Conservation (phyloP, 53 echinoderm and acorn worm species). For the Echinarachnius parma region DNA sequence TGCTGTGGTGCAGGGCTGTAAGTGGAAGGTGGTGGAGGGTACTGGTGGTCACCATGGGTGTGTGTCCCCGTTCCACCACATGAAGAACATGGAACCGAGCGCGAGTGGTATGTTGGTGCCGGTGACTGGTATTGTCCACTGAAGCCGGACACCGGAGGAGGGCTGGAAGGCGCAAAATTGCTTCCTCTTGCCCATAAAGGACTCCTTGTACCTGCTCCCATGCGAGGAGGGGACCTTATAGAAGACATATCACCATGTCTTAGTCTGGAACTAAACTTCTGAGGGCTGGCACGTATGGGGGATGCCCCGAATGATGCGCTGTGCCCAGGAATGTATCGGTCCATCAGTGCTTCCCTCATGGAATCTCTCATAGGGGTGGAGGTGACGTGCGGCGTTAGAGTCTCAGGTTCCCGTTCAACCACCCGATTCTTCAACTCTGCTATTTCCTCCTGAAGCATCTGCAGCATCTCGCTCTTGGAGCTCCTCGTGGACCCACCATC, state of each 20-base stretch:
- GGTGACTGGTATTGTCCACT: not conserved
- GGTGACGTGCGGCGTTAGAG: not conserved
- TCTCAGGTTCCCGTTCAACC: conserved; percentile 15
- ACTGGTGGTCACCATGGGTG: conserved; percentile 54
- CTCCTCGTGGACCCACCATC: conserved; percentile 42
- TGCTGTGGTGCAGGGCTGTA: conserved; percentile 3
- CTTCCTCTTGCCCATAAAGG: not conserved
- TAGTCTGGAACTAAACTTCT: not conserved
- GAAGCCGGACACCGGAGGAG: not conserved
- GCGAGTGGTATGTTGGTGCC: conserved; percentile 3
- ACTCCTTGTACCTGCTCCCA: not conserved
- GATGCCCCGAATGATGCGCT: conserved; percentile 16
- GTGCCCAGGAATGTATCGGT: conserved; percentile 52
- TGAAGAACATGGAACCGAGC: conserved; percentile 49
- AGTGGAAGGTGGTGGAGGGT: conserved; percentile 1
- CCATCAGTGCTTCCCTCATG: conserved; percentile 52
- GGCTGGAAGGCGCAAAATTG: not conserved
- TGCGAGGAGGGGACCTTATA: not conserved
- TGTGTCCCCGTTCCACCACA: conserved; percentile 67
- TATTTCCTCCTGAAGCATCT: conserved; percentile 67
- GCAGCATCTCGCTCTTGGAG: conserved; percentile 66
- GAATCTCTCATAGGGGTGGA: conserved; percentile 50
- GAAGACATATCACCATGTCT: not conserved
- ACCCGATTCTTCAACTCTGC: conserved; percentile 61
- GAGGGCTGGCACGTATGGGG: conserved; percentile 5